phyloP scores from a whole-genome alignment of 2,888 invertebrate genomes.

The Acanthosepion pharaonis region DNA sequence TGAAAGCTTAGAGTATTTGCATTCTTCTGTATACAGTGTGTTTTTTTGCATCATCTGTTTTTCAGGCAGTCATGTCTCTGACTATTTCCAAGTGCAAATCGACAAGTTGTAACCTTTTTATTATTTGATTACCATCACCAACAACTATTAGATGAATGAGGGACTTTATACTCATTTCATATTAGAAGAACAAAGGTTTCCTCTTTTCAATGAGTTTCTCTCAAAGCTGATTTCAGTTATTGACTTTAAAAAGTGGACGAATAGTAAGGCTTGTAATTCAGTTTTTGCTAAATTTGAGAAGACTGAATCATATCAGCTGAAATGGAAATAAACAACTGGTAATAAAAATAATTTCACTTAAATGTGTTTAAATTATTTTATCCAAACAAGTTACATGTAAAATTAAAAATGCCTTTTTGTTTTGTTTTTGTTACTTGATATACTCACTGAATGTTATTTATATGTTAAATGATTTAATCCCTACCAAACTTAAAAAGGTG shows the following conservation, averaged over 20 bases:
- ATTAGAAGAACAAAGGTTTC: not conserved
- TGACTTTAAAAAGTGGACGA: too few relatives aligned
- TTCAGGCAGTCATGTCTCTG: constrained; percentile 11
- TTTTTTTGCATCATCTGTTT: not conserved
- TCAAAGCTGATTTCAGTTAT: not conserved
- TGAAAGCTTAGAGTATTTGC: constrained; percentile 20
- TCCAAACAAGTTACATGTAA: too few relatives aligned
- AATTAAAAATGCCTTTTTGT: too few relatives aligned
- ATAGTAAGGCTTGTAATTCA: too few relatives aligned
- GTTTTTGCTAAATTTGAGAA: not conserved
- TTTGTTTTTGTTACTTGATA: too few relatives aligned
- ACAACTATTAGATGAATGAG: not conserved
- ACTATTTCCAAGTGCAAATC: not conserved
- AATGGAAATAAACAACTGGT: not conserved
- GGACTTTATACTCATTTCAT: not conserved
- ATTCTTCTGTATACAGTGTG: not conserved
- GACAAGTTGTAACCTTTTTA: not conserved
- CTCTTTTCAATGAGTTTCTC: not conserved
- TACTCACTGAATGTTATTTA: too few relatives aligned
- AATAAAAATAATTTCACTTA: not conserved
- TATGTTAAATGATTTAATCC: too few relatives aligned
- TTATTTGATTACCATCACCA: not conserved
- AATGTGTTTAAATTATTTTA: too few relatives aligned
- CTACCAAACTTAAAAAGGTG: too few relatives aligned
- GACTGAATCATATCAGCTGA: not conserved